Evolutionary conservation across 1,140 invertebrate species (phyloP), one percentile per base, ranked within the genome.

Genomic region (Reticulitermes speratus): DNA sequence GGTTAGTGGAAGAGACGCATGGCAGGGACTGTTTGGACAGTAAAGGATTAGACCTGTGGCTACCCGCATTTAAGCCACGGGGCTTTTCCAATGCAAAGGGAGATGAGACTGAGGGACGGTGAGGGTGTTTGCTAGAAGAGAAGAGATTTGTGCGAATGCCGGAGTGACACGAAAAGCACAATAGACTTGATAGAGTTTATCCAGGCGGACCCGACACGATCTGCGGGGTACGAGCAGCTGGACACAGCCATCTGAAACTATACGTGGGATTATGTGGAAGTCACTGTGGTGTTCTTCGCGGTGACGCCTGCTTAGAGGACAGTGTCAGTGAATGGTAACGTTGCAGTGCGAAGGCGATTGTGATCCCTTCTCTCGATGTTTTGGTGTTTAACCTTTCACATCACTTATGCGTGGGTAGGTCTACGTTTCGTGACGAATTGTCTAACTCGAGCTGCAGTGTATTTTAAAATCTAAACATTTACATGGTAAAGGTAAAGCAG

Each of bases 61-160:
- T n/a, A 75, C 25, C 65, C 65, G n/a, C n/a, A 75, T 75, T 75
- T 75, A 75, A 75, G 65, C 65, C 65, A 75, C 25, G n/a, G 65
- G 65, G 65, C 65, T 75, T 75, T 75, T 75, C 65, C 65, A 75
- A 16, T 75, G 65, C 25, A 75, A 75, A 75, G 65, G 65, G 65
- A 30, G 65, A 75, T 75, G 65, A 16, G 14, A 21, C 52, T 55
- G 52, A 55, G 52, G 52, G 52, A 21, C 5, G 19, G 19, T 30
- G 65, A 75, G n/a, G 65, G 65, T 19, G 65, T 9, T n/a, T 75
- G 65, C 25, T 75, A 30, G 65, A n/a, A 75, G 65, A 75, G 65
- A 75, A 75, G 65, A 75, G 65, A 75, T 75, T 75, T 75, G 65
- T 75, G 65, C 65, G 65, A 75, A 75, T 75, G n/a, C 65, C 5